A percentile compares a stretch with the other conserved stretches of the same genome.
These are phyloP conservation scores for Eubasilissa regina DNA, from an alignment of 1,140 invertebrate species.

Conservation along the genomic window DNA sequence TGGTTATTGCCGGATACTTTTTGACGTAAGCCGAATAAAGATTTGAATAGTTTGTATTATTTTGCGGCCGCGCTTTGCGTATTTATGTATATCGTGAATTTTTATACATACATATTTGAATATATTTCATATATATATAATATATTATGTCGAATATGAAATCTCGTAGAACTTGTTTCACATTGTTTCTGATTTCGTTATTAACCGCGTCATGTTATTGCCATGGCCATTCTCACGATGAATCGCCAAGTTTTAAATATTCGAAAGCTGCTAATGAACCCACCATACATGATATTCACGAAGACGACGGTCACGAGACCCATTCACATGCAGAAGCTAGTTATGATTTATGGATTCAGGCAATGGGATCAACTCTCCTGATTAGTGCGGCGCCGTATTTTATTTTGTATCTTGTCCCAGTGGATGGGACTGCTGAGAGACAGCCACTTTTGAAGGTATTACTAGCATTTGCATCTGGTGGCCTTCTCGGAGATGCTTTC, in stretches of 20 bases:
- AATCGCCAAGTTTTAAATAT: constrained; percentile 81
- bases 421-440: constrained; percentile 89
- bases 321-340: constrained; percentile 59
- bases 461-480: constrained; percentile 95
- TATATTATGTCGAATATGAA: too few species aligned
- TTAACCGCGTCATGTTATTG: constrained; percentile 19
- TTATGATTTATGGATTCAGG: constrained; percentile 82
- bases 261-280: constrained; percentile 79
- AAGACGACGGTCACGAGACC: constrained; percentile 59
- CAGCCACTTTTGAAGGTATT: constrained; percentile 91
- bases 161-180: neutral
- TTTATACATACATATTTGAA: too few species aligned
- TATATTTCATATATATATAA: too few species aligned
- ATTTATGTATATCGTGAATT: too few species aligned
- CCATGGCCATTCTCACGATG: constrained; percentile 52
- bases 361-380: constrained; percentile 89
- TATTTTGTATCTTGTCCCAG: constrained; percentile 93
- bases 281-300: constrained; percentile 3
- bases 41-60: too few species aligned
- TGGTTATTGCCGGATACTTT: too few species aligned
- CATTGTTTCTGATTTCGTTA: constrained; percentile 23
- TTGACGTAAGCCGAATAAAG: too few species aligned
- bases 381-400: constrained; percentile 96
- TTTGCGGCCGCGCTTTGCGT: too few species aligned
- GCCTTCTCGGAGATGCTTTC: constrained; percentile 96